These are phyloP conservation scores for Hemiprocne comata DNA, from an alignment of 2,113 vertebrate species.

Conservation along the genomic window DNA sequence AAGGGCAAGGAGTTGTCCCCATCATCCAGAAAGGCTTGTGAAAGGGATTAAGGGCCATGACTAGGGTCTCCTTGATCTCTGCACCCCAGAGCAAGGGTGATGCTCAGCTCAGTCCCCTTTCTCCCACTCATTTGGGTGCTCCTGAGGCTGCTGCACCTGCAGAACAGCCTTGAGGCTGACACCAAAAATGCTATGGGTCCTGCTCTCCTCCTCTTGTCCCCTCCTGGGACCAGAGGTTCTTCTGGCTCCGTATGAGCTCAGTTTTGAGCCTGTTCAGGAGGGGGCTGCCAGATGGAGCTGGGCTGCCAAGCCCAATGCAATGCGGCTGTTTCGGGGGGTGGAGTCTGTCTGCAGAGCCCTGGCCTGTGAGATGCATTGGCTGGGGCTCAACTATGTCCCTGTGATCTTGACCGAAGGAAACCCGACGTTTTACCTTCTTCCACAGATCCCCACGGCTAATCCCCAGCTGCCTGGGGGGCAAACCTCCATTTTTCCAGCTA, in stretches of 20 bases:
- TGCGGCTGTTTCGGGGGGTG: not conserved
- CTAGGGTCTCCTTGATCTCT: not conserved
- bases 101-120: not conserved
- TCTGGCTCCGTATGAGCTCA: not conserved
- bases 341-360: not conserved
- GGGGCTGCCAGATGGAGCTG: not conserved
- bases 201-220: not conserved
- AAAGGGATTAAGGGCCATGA: not conserved
- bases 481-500: not conserved
- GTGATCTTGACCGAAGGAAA: not conserved
- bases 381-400: not conserved
- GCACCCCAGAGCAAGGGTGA: not conserved
- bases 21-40: not conserved
- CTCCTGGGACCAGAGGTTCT: not conserved
- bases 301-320: not conserved
- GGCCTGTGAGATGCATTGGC: not conserved
- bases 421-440: not conserved
- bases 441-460: not conserved
- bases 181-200: not conserved
- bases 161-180: rapidly evolving
- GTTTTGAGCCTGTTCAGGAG: not conserved
- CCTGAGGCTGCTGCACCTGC: not conserved
- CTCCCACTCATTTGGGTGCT: not conserved
- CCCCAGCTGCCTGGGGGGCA: not conserved
- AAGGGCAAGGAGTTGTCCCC: not conserved